Evolutionary conservation across 2,888 invertebrate genomes (phyloP).

Genomic region (Coenonympha arcania): DNA sequence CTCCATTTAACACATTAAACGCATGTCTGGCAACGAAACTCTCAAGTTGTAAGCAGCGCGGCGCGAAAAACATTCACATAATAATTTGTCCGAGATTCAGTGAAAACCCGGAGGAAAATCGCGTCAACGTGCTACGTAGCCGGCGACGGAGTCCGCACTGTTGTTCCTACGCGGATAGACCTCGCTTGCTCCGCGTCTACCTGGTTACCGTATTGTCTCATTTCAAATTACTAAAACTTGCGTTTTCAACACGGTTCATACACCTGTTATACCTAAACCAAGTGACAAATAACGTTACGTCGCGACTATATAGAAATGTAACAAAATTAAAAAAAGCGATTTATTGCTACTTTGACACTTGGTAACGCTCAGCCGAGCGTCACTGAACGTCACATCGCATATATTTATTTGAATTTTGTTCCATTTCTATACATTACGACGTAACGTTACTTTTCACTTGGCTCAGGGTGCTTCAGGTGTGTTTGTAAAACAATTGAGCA

Average conservation of each 20-base stretch:
- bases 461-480: too few species aligned
- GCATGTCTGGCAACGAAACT: not conserved
- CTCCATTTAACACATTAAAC: constrained; percentile 6
- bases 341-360: too few species aligned
- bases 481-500: too few species aligned
- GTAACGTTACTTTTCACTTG: too few species aligned
- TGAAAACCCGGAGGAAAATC: constrained; percentile 11
- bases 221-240: not conserved
- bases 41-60: not conserved
- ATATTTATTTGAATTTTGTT: too few species aligned
- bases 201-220: not conserved
- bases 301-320: too few species aligned
- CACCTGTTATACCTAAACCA: not conserved
- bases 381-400: too few species aligned
- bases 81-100: constrained; percentile 20
- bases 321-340: too few species aligned
- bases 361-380: too few species aligned
- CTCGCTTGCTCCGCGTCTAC: constrained; percentile 6
- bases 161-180: constrained; percentile 19
- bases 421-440: too few species aligned
- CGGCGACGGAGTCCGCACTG: constrained; percentile 27
- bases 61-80: constrained; percentile 15
- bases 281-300: too few species aligned
- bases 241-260: not conserved
- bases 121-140: constrained; percentile 24